Evolutionary conservation across 2,888 invertebrate genomes (phyloP).

Genomic region (Syrista parreyssii): DNA sequence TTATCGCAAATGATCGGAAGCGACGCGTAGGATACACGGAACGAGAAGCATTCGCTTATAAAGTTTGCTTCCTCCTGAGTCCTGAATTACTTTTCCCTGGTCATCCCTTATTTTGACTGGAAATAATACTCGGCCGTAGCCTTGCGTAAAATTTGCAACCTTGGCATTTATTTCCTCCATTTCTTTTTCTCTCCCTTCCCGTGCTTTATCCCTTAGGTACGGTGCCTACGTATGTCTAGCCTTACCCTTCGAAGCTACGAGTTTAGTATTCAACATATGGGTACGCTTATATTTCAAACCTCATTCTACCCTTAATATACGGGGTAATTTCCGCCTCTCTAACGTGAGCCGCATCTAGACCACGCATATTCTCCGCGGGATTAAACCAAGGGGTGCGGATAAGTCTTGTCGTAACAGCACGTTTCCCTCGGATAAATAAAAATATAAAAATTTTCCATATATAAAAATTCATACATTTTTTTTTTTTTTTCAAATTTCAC

Average conservation of each 20-base stretch:
- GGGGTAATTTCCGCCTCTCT: conserved; percentile 33
- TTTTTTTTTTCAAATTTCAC: not conserved
- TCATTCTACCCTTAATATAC: conserved; percentile 33
- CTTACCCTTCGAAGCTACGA: not conserved
- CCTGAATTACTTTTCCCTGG: not conserved
- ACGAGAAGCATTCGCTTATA: not conserved
- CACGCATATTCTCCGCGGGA: conserved; percentile 1
- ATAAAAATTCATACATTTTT: not conserved
- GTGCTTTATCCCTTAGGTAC: not conserved
- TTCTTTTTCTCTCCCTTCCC: not conserved
- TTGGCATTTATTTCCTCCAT: not conserved
- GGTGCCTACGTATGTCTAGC: not conserved
- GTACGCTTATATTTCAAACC: conserved; percentile 20
- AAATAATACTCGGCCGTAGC: not conserved
- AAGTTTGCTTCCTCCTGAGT: not conserved
- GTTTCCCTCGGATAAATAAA: not conserved
- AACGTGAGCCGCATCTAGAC: conserved; percentile 24
- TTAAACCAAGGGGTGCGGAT: not conserved
- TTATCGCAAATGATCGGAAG: not conserved
- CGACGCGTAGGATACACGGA: not conserved
- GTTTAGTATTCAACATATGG: conserved; percentile 6
- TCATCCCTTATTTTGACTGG: not conserved
- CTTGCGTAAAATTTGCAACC: not conserved
- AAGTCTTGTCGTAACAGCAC: not conserved
- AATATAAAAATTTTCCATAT: not conserved